Percentiles rank a stretch among this genome's conserved stretches.
These are phyloP conservation scores for Ophion ellenae DNA, from an alignment of 2,888 invertebrate genomes.

Conservation along the genomic window DNA sequence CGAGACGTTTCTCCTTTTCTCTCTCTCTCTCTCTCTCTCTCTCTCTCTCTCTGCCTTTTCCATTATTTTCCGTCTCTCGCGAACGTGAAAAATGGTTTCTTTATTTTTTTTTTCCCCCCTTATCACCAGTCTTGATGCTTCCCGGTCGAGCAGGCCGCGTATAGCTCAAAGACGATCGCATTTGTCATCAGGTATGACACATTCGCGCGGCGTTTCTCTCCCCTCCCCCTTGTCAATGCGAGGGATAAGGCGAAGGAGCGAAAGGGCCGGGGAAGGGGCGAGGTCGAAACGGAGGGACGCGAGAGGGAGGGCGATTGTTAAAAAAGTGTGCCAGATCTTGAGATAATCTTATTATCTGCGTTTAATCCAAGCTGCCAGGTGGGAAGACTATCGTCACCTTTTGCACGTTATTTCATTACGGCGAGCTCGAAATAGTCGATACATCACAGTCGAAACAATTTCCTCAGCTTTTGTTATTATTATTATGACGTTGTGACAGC, in stretches of 20 bases:
- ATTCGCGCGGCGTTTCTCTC: background rate
- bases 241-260: no score
- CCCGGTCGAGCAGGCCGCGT: background rate
- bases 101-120: background rate
- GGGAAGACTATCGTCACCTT: background rate
- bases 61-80: background rate
- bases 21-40: background rate
- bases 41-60: background rate
- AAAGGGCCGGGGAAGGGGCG: background rate
- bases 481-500: background rate
- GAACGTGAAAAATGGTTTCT: background rate
- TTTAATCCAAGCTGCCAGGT: background rate
- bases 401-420: background rate
- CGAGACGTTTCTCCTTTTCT: background rate
- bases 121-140: background rate
- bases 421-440: background rate
- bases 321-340: constrained; percentile 7
- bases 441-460: background rate
- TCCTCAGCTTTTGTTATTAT: background rate
- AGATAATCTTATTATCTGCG: background rate
- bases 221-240: background rate
- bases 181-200: constrained; percentile 19
- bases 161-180: constrained; percentile 3
- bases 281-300: background rate
- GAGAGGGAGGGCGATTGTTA: constrained; percentile 3